These are phyloP conservation scores for Dermolepida albohirtum DNA, from an alignment of 2,888 invertebrate genomes.

Conservation along the genomic window DNA sequence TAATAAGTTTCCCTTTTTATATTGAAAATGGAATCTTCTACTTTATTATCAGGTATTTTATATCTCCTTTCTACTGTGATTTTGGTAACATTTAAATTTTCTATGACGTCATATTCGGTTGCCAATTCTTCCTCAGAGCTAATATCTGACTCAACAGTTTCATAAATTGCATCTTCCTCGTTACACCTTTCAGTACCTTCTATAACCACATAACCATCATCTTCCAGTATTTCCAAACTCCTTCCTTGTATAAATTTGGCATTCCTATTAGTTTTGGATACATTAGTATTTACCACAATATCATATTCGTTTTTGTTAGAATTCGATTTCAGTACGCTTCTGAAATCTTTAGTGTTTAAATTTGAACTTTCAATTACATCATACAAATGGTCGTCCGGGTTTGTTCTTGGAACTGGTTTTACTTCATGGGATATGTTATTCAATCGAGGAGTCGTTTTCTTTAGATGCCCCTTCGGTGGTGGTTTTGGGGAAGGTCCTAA, in stretches of 20 bases:
- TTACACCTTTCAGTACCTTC: neutral
- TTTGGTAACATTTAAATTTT: slow-evolving; percentile 34
- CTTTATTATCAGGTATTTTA: slow-evolving; percentile 22
- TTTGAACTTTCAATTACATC: too few relatives aligned
- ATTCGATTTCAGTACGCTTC: too few relatives aligned
- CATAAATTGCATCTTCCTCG: neutral
- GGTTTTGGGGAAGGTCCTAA: neutral
- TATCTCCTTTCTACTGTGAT: slow-evolving; percentile 28
- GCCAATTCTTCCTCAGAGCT: slow-evolving; percentile 26
- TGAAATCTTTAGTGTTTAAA: too few relatives aligned
- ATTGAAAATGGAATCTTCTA: slow-evolving; percentile 26
- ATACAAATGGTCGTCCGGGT: too few relatives aligned
- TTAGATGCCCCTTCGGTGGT: too few relatives aligned
- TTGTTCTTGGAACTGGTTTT: too few relatives aligned
- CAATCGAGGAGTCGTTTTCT: too few relatives aligned
- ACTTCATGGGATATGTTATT: too few relatives aligned
- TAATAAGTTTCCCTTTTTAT: slow-evolving; percentile 37
- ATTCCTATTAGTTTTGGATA: too few relatives aligned
- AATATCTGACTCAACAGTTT: neutral
- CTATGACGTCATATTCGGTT: slow-evolving; percentile 29
- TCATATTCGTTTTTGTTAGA: too few relatives aligned
- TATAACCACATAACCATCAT: slow-evolving; percentile 21
- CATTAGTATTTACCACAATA: too few relatives aligned
- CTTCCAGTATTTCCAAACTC: slow-evolving; percentile 7
- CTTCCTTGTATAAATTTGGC: neutral